A percentile compares a stretch with the other conserved stretches of the same genome.
These are phyloP conservation scores for Drosophila trapezifrons DNA, from an alignment of 1,140 invertebrate species.

Conservation along the genomic window DNA sequence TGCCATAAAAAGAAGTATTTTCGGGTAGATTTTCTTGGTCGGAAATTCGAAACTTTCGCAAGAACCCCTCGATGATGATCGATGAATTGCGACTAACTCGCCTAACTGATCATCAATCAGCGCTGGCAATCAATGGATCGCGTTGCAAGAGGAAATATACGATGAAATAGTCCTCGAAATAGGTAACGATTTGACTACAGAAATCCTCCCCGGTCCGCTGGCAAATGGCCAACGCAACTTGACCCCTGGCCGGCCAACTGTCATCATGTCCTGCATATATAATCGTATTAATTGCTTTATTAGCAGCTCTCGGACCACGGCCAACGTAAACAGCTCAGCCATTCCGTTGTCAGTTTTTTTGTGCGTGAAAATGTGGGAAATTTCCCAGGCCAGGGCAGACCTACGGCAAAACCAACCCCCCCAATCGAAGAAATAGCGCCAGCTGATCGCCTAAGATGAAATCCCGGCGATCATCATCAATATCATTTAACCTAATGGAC, in stretches of 20 bases:
- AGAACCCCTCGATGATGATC: slow-evolving; percentile 46
- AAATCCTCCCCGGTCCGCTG: slow-evolving; percentile 14
- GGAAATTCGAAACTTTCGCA: slow-evolving; percentile 69
- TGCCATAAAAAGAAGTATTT: slow-evolving; percentile 56
- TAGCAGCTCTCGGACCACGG: slow-evolving; percentile 49
- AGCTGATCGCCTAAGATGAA: slow-evolving; percentile 56
- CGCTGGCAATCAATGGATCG: slow-evolving; percentile 14
- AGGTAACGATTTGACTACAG: slow-evolving; percentile 11
- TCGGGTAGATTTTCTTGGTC: slow-evolving; percentile 32
- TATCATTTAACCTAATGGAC: slow-evolving; percentile 83
- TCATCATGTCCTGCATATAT: slow-evolving; percentile 73
- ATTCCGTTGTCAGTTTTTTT: slow-evolving; percentile 43
- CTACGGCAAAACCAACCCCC: slow-evolving; percentile 50
- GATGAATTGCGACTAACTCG: slow-evolving; percentile 42
- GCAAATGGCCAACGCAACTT: slow-evolving; percentile 69
- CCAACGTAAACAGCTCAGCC: slow-evolving; percentile 59
- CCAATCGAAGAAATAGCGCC: slow-evolving; percentile 24
- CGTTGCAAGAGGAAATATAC: slow-evolving; percentile 26
- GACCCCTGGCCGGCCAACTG: slow-evolving; percentile 63
- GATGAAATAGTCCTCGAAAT: slow-evolving; percentile 19
- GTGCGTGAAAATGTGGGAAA: slow-evolving; percentile 61
- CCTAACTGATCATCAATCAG: slow-evolving; percentile 35
- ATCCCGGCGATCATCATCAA: slow-evolving; percentile 67
- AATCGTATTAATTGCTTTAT: slow-evolving; percentile 80
- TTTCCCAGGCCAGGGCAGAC: slow-evolving; percentile 45